Evolutionary conservation across 2,888 invertebrate species (phyloP), one percentile per base, ranked within the genome.

Genomic region (Diplolepis rosae): DNA sequence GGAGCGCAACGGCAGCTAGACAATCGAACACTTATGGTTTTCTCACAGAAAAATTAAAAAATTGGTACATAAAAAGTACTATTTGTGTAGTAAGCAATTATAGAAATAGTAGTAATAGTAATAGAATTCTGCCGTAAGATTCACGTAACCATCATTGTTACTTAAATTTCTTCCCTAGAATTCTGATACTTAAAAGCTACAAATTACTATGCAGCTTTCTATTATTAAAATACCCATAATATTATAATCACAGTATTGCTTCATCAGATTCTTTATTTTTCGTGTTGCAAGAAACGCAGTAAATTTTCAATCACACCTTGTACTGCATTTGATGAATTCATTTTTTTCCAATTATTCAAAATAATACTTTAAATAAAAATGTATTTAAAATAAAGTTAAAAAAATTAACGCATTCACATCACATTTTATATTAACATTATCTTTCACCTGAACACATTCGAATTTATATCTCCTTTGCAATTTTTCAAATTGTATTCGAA

Each of bases 21-120:
- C 80, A 83, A 85, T 86, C 86, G 87, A 87, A 87, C 86, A 88
- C 87, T 87, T 87, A 84, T 84, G 87, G 87, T 85, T 81, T 82
- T 80, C 77, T 71, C 72, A 48, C 68, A 61, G 42, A 69, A 69
- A 66, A 51, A 28, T 51, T 24, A 24, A 24, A 51, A 51, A 51
- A n/a, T 18, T 32, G 7, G 11, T 15, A 27, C 61, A 39, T 61
- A 22, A 61, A 39, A 35, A n/a, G 24, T 1, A 15, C 18, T 35
- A 30, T 18, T 28, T 27, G 69, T 75, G 75, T 73, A 76, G 69
- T 72, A 77, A 75, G 76, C 74, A 78, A 74, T 80, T 81, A 76
- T 81, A 80, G 73, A 83, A 78, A 77, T 80, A 79, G 73, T 81
- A 76, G 35, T 77, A 70, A 68, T 72, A 77, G 77, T 81, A 81